These are phyloP conservation scores for Aphyosemion australe DNA, from an alignment of 2,113 vertebrate genomes.

Conservation along the genomic window DNA sequence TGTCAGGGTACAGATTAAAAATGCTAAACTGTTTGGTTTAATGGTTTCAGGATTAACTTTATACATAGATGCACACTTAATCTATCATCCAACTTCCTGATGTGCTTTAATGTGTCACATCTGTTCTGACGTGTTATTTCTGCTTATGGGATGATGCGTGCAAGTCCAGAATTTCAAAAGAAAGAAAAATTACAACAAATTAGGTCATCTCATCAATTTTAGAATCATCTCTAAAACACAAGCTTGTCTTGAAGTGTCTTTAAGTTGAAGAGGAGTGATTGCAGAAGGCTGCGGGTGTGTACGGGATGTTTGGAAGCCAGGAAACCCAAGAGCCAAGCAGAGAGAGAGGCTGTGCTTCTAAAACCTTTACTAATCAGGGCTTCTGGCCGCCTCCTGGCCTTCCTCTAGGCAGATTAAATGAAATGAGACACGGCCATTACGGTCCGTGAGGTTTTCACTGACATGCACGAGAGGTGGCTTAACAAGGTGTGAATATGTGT, in stretches of 20 bases:
- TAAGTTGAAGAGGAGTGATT: too few relatives aligned
- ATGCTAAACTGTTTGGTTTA: slow-evolving; percentile 16
- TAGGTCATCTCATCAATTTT: too few relatives aligned
- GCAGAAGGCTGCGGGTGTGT: too few relatives aligned
- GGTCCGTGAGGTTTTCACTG: slow-evolving; percentile 64
- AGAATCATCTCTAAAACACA: too few relatives aligned
- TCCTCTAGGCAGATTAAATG: slow-evolving; percentile 79
- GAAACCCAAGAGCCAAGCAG: slow-evolving; percentile 62
- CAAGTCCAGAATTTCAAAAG: too few relatives aligned
- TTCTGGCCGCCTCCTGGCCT: slow-evolving; percentile 54
- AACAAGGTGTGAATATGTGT: slow-evolving; percentile 56
- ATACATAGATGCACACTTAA: slow-evolving; percentile 4
- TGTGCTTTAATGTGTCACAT: slow-evolving; percentile 47
- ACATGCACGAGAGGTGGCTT: slow-evolving; percentile 54
- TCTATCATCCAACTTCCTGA: slow-evolving; percentile 25
- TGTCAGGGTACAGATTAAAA: slow-evolving; percentile 2
- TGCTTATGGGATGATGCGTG: too few relatives aligned
- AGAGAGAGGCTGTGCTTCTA: slow-evolving; percentile 53
- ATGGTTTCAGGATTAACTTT: neutral
- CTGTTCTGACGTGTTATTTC: slow-evolving; percentile 20
- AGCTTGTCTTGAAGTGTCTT: too few relatives aligned
- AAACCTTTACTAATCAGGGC: slow-evolving; percentile 78
- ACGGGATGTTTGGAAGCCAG: slow-evolving; percentile 52
- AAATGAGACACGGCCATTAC: slow-evolving; percentile 79
- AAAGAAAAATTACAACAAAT: too few relatives aligned